phyloP scores from a whole-genome alignment of 2,888 invertebrate genomes.

The Steromphala cineraria region DNA sequence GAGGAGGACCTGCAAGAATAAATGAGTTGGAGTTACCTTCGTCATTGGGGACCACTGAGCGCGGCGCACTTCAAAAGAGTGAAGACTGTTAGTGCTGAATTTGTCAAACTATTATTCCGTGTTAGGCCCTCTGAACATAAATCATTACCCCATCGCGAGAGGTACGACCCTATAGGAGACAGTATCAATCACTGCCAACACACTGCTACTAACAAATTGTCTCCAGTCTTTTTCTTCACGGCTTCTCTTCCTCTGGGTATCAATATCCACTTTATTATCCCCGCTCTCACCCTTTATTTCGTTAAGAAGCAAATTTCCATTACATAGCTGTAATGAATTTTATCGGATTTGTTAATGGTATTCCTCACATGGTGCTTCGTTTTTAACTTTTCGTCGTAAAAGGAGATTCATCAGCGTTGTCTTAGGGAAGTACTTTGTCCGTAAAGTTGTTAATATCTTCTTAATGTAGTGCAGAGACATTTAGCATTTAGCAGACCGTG shows the following conservation, averaged over 20 bases:
- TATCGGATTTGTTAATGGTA: background rate
- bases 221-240: background rate
- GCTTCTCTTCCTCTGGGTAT: background rate
- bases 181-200: slow-evolving; percentile 3
- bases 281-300: background rate
- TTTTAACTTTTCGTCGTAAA: background rate
- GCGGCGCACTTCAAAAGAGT: background rate
- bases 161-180: background rate
- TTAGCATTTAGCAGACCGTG: no score
- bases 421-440: background rate
- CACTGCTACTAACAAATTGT: background rate
- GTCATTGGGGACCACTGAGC: background rate
- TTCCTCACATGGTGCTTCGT: background rate
- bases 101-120: slow-evolving; percentile 15
- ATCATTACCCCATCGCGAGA: background rate
- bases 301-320: background rate
- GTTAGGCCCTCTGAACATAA: background rate
- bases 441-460: background rate
- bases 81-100: slow-evolving; percentile 4
- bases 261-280: background rate
- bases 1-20: slow-evolving; percentile 76
- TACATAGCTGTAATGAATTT: background rate
- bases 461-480: background rate
- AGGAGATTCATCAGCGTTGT: background rate
- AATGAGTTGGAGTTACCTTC: background rate